Evolutionary conservation across 2,888 invertebrate genomes (phyloP).

Genomic region (Cordilura impudica): DNA sequence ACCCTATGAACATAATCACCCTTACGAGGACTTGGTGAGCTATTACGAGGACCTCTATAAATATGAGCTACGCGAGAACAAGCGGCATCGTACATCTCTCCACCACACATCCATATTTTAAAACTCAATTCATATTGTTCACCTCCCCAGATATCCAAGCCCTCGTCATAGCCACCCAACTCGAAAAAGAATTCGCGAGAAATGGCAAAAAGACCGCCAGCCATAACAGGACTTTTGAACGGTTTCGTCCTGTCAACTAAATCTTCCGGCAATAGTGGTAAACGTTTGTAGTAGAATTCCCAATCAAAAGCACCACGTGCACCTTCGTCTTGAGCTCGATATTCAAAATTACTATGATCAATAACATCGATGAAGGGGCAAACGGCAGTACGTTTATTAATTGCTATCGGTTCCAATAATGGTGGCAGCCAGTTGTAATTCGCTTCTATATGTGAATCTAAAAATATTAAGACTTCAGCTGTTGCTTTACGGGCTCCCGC

Average conservation of each 20-base stretch:
- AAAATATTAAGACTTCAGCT: conserved; percentile 90
- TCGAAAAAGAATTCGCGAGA: conserved; percentile 96
- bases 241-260: conserved; percentile 73
- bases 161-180: conserved; percentile 95
- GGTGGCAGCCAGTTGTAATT: conserved; percentile 96
- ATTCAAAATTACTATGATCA: conserved; percentile 92
- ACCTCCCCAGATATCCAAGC: conserved; percentile 98
- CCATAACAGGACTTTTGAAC: conserved; percentile 94
- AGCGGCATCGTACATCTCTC: conserved; percentile 94
- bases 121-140: conserved; percentile 98
- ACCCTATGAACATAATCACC: conserved; percentile 88
- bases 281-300: conserved; percentile 97
- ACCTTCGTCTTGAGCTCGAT: conserved; percentile 95
- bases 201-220: conserved; percentile 97
- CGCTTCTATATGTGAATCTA: conserved; percentile 95
- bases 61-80: conserved; percentile 96
- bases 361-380: conserved; percentile 99
- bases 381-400: conserved; percentile 90
- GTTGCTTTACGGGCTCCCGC: conserved; percentile 89
- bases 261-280: conserved; percentile 82
- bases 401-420: conserved; percentile 92
- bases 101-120: conserved; percentile 98
- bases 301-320: conserved; percentile 97
- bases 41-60: conserved; percentile 86
- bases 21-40: conserved; percentile 93